Conservation (phyloP, 2,888 invertebrate species). For the Lepetodrilus schrolli region DNA sequence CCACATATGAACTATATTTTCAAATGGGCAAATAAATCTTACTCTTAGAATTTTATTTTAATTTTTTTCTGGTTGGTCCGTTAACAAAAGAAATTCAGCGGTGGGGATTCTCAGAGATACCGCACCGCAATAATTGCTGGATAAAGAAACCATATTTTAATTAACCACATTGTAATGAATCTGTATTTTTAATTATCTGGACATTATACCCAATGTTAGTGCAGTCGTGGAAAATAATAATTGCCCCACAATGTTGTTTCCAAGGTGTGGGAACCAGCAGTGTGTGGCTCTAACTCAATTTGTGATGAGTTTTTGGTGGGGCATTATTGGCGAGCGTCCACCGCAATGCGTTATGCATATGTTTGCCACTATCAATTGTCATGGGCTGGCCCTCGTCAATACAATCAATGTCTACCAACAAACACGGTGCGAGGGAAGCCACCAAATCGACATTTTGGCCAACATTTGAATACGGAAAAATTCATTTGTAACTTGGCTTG, state of each 20-base stretch:
- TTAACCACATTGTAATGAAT: slow-evolving; percentile 13
- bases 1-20: no score
- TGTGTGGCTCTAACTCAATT: slow-evolving; percentile 21
- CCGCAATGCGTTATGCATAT: slow-evolving; percentile 29
- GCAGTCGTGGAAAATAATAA: slow-evolving; percentile 12
- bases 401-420: slow-evolving; percentile 36
- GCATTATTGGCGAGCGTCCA: not conserved
- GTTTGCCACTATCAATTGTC: slow-evolving; percentile 12
- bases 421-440: slow-evolving; percentile 14
- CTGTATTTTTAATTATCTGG: slow-evolving; percentile 18
- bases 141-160: no score
- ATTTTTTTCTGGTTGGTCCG: no score
- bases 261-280: slow-evolving; percentile 17
- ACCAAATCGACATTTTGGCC: not conserved
- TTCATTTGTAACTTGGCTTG: slow-evolving; percentile 14
- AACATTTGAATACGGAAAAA: not conserved
- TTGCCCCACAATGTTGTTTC: slow-evolving; percentile 17
- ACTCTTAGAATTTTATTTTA: no score
- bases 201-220: not conserved
- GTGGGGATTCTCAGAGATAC: no score
- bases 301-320: not conserved
- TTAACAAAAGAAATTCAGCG: no score
- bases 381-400: not conserved
- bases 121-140: no score
- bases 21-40: no score